Percentiles rank a stretch among this genome's conserved stretches.
Evolutionary conservation across 2,888 invertebrate genomes (phyloP).

Genomic region (Amiota communis): DNA sequence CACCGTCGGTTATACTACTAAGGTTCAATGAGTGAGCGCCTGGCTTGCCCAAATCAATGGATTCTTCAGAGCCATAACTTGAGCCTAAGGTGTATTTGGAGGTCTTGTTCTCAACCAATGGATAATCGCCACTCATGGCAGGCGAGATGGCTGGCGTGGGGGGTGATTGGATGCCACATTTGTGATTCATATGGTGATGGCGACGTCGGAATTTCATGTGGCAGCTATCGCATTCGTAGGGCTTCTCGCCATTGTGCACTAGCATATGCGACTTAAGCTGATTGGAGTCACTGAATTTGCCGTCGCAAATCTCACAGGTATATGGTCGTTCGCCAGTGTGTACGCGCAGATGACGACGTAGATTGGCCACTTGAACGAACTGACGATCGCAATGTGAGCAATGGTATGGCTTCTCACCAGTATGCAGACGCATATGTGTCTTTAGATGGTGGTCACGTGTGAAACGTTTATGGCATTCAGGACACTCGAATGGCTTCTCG

Average conservation of each 20-base stretch:
- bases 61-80: slow-evolving; percentile 70
- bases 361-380: slow-evolving; percentile 94
- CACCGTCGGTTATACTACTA: slow-evolving; percentile 9
- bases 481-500: slow-evolving; percentile 94
- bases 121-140: slow-evolving; percentile 68
- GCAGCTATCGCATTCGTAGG: slow-evolving; percentile 87
- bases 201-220: slow-evolving; percentile 86
- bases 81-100: slow-evolving; percentile 70
- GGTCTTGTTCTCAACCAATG: slow-evolving; percentile 49
- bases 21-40: slow-evolving; percentile 53
- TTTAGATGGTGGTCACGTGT: slow-evolving; percentile 94
- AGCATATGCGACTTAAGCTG: slow-evolving; percentile 91
- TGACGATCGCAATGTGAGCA: slow-evolving; percentile 93
- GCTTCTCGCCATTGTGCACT: slow-evolving; percentile 92
- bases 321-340: slow-evolving; percentile 95
- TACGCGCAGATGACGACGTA: slow-evolving; percentile 89
- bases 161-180: slow-evolving; percentile 77
- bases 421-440: slow-evolving; percentile 93
- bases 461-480: slow-evolving; percentile 92
- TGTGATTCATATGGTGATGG: slow-evolving; percentile 89
- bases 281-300: slow-evolving; percentile 92
- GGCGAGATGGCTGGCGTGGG: slow-evolving; percentile 71
- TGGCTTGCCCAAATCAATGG: slow-evolving; percentile 60
- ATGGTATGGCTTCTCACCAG: slow-evolving; percentile 94
- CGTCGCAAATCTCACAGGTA: slow-evolving; percentile 87